Evolutionary conservation across 2,797 vertebrate genomes (phyloP).

Genomic region (Dryobates pubescens): DNA sequence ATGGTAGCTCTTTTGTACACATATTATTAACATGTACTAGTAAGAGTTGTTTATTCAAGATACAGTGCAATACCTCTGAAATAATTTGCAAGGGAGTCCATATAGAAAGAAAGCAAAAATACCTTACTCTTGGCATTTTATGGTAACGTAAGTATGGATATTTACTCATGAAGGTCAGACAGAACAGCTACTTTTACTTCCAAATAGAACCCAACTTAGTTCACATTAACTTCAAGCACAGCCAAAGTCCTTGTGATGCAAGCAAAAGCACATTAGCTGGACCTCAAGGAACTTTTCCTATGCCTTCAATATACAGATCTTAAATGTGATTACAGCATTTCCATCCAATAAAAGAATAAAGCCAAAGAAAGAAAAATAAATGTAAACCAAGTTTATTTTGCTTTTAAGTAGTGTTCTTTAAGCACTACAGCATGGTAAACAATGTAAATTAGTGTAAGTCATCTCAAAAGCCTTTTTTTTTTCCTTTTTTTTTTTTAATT

Average conservation of each 20-base stretch:
- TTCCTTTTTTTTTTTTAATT: slow-evolving; percentile 89
- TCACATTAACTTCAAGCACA: not conserved
- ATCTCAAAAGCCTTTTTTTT: slow-evolving; percentile 87
- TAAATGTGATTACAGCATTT: slow-evolving; percentile 62
- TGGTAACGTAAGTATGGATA: not conserved
- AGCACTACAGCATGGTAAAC: slow-evolving; percentile 98
- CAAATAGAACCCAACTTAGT: slow-evolving; percentile 28
- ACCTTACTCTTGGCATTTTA: slow-evolving; percentile 13
- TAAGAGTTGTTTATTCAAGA: slow-evolving; percentile 31
- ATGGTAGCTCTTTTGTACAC: slow-evolving; percentile 21
- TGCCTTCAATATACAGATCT: not conserved
- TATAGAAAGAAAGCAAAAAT: not conserved
- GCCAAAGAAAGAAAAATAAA: slow-evolving; percentile 83
- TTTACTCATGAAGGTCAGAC: slow-evolving; percentile 31
- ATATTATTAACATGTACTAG: slow-evolving; percentile 5
- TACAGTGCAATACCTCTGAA: slow-evolving; percentile 48
- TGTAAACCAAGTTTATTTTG: slow-evolving; percentile 99
- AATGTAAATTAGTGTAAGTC: slow-evolving; percentile 98
- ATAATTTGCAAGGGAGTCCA: slow-evolving; percentile 19
- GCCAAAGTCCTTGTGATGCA: slow-evolving; percentile 35
- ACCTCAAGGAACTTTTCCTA: slow-evolving; percentile 34
- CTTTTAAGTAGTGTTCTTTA: slow-evolving; percentile 94
- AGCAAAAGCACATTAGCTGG: slow-evolving; percentile 35
- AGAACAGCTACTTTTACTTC: slow-evolving; percentile 42
- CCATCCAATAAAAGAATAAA: slow-evolving; percentile 76